phyloP scores from a whole-genome alignment of 2,797 vertebrate genomes.

The Sebastes steindachneri region DNA sequence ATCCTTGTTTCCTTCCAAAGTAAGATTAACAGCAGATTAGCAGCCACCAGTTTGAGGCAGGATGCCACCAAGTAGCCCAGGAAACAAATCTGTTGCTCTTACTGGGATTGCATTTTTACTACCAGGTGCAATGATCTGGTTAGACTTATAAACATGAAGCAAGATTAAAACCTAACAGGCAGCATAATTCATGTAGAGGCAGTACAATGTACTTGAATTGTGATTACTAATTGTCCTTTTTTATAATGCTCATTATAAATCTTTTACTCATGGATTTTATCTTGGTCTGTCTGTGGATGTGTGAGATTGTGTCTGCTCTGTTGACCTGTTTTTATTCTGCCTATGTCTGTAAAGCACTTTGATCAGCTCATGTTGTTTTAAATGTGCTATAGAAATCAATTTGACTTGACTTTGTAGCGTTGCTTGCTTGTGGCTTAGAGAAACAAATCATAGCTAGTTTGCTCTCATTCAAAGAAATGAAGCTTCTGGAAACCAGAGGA shows the following conservation, averaged over 20 bases:
- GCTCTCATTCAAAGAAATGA: conserved; percentile 30
- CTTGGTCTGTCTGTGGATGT: too few relatives aligned
- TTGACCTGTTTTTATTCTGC: too few relatives aligned
- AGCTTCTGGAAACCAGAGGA: conserved; percentile 56
- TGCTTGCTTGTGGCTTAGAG: neutral
- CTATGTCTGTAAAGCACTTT: too few relatives aligned
- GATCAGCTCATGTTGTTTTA: too few relatives aligned
- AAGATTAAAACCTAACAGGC: neutral
- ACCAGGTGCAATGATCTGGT: neutral
- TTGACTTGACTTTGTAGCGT: neutral
- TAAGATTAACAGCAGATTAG: conserved; percentile 69
- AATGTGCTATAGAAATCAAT: too few relatives aligned
- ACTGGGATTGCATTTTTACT: conserved; percentile 18
- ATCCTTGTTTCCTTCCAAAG: conserved; percentile 25
- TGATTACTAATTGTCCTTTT: too few relatives aligned
- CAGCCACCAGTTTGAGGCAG: conserved; percentile 17
- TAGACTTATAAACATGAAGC: neutral
- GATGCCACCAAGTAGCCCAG: conserved; percentile 24
- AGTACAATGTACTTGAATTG: neutral
- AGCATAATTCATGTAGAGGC: neutral
- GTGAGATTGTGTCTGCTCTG: too few relatives aligned
- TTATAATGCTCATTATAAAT: too few relatives aligned
- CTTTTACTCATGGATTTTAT: too few relatives aligned
- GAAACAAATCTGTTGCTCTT: conserved; percentile 22
- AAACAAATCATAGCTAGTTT: neutral